phyloP scores from a whole-genome alignment of 2,797 vertebrate genomes.

The Leuciscus waleckii region DNA sequence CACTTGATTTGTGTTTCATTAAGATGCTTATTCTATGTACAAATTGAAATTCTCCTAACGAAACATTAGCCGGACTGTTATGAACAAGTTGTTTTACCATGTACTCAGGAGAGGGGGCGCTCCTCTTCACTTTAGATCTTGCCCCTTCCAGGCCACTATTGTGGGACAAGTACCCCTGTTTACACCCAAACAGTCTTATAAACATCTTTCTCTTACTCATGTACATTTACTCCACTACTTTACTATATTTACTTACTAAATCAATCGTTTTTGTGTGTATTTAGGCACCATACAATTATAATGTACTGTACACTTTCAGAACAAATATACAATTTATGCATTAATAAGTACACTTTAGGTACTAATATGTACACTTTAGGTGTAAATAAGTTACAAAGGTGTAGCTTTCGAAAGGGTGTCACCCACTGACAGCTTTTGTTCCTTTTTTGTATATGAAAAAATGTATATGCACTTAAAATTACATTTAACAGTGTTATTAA shows the following conservation, averaged over 20 bases:
- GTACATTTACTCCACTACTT: neutral
- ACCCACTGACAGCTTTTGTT: neutral
- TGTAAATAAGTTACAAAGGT: neutral
- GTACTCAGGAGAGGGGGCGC: slow-evolving; percentile 58
- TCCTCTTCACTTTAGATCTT: slow-evolving; percentile 71
- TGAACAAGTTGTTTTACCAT: slow-evolving; percentile 66
- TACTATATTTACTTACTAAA: neutral
- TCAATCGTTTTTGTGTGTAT: neutral
- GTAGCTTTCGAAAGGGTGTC: neutral
- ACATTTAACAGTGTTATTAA: neutral
- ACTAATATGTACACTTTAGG: neutral
- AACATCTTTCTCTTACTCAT: neutral
- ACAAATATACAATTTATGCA: neutral
- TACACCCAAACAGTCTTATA: slow-evolving; percentile 31
- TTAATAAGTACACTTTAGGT: neutral
- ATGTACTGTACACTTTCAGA: neutral
- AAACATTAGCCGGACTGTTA: neutral
- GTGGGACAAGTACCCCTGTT: slow-evolving; percentile 49
- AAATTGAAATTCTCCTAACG: neutral
- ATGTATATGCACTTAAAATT: neutral
- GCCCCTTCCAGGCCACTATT: slow-evolving; percentile 30
- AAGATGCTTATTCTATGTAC: neutral
- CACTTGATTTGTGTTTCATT: neutral
- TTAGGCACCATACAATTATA: slow-evolving; percentile 1
- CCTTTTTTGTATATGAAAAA: neutral